phyloP scores from a whole-genome alignment of 1,140 invertebrate species.

The Ceratosolen fusciceps region DNA sequence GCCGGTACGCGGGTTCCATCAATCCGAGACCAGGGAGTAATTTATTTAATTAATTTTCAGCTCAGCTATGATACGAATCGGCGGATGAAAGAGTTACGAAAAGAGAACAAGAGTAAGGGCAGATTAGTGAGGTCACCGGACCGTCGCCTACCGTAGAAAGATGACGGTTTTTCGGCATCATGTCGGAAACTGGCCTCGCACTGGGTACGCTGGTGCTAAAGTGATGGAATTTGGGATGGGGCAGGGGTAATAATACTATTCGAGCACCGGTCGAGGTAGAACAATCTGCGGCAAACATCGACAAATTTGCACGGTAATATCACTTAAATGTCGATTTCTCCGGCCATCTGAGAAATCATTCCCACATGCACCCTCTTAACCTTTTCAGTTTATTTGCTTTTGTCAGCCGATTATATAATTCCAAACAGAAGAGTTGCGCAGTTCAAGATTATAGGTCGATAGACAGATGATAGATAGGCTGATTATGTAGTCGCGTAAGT shows the following conservation, averaged over 20 bases:
- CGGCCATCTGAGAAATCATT: neutral
- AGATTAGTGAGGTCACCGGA: slow-evolving; percentile 44
- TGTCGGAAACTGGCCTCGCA: slow-evolving; percentile 66
- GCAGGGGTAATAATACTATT: slow-evolving; percentile 66
- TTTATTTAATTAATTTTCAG: slow-evolving; percentile 22
- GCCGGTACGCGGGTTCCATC: neutral
- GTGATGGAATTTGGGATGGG: too few species aligned
- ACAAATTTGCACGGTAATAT: slow-evolving; percentile 41
- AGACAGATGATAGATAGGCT: neutral
- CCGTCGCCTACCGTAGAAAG: slow-evolving; percentile 58
- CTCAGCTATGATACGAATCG: slow-evolving; percentile 14
- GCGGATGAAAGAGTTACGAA: slow-evolving; percentile 17
- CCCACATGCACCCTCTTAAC: slow-evolving; percentile 2
- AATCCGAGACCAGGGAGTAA: neutral
- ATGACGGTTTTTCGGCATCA: slow-evolving; percentile 56
- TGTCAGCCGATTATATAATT: slow-evolving; percentile 9
- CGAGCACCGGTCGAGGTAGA: slow-evolving; percentile 33
- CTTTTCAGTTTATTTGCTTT: slow-evolving; percentile 2
- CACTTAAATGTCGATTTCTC: neutral
- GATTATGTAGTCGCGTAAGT: slow-evolving; percentile 6
- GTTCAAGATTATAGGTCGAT: neutral
- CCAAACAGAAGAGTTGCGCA: neutral
- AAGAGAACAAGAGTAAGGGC: slow-evolving; percentile 18
- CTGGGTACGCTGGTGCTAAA: slow-evolving; percentile 54
- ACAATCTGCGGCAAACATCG: slow-evolving; percentile 22